phyloP scores from a whole-genome alignment of 2,888 invertebrate species.

The Dione vanillae region DNA sequence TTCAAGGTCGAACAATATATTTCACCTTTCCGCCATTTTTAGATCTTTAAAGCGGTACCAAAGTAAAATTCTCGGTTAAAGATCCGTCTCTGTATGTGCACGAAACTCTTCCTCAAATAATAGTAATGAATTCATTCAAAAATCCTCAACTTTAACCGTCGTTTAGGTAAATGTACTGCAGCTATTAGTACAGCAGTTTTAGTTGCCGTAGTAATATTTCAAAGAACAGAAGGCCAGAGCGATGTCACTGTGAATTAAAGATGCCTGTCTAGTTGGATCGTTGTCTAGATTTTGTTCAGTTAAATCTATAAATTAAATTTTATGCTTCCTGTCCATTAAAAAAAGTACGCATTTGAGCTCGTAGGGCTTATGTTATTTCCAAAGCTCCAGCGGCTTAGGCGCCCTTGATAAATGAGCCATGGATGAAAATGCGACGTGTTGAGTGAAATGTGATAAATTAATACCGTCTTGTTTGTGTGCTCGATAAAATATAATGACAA shows the following conservation, averaged over 20 bases:
- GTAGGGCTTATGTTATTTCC: not conserved
- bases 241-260: slow-evolving; percentile 22
- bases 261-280: not conserved
- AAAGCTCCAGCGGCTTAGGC: slow-evolving; percentile 19
- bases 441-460: slow-evolving; percentile 26
- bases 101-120: no score
- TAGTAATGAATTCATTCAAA: no score
- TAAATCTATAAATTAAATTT: not conserved
- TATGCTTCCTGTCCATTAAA: not conserved
- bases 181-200: not conserved
- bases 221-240: slow-evolving; percentile 9
- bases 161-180: not conserved
- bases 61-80: no score
- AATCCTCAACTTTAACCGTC: not conserved
- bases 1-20: no score
- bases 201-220: slow-evolving; percentile 12
- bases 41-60: no score
- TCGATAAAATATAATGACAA: not conserved
- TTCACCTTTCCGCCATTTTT: no score
- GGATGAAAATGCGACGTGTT: slow-evolving; percentile 19
- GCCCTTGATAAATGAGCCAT: slow-evolving; percentile 19
- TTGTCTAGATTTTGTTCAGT: slow-evolving; percentile 2
- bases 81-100: no score
- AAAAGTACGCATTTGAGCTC: not conserved
- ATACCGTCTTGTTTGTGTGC: not conserved